Percentiles rank a stretch among this genome's conserved stretches.
These are phyloP conservation scores for Alfaro cultratus DNA, from an alignment of 2,797 vertebrate species.

Conservation along the genomic window DNA sequence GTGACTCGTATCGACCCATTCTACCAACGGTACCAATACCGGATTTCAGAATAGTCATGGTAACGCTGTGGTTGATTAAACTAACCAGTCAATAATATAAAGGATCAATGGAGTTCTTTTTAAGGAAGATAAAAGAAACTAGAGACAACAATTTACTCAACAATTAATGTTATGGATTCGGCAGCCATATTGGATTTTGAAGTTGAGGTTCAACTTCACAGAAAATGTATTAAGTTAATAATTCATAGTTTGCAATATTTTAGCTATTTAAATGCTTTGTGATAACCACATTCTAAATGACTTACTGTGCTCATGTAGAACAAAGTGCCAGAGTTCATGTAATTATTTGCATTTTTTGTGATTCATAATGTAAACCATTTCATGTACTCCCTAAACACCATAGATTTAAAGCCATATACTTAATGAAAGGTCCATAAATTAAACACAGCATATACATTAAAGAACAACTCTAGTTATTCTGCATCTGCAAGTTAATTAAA, in stretches of 20 bases:
- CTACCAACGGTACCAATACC: background rate
- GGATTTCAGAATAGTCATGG: background rate
- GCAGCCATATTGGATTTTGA: background rate
- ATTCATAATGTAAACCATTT: background rate
- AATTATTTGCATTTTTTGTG: background rate
- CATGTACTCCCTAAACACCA: background rate
- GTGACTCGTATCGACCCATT: background rate
- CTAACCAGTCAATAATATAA: background rate
- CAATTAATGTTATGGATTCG: background rate
- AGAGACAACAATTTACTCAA: background rate
- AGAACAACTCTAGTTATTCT: background rate
- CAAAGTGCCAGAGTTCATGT: background rate
- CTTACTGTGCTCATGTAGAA: background rate
- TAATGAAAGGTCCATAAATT: background rate
- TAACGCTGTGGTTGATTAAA: background rate
- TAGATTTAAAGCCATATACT: background rate
- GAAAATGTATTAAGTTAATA: background rate
- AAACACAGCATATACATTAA: background rate
- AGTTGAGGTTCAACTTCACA: background rate
- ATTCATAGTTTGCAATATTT: background rate
- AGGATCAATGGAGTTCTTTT: background rate
- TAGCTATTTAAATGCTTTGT: background rate
- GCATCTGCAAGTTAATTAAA: background rate
- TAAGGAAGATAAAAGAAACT: background rate
- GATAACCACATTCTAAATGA: background rate